phyloP scores from a whole-genome alignment of 2,113 vertebrate species.

The Crypturellus undulatus region DNA sequence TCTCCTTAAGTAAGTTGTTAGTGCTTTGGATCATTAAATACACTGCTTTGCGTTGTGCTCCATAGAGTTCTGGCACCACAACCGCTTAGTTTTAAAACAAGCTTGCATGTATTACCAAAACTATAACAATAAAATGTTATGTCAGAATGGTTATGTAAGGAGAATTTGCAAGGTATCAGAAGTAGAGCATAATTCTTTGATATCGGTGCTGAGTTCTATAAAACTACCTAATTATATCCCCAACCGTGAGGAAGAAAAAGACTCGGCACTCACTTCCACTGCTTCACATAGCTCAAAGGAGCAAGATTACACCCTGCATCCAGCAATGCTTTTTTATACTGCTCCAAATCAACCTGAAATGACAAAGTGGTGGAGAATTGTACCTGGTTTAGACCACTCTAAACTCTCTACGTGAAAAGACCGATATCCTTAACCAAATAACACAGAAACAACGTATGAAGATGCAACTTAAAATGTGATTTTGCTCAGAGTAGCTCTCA shows the following conservation, averaged over 20 bases:
- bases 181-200: neutral
- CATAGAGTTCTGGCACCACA: neutral
- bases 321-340: slow-evolving; percentile 91
- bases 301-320: slow-evolving; percentile 92
- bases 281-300: slow-evolving; percentile 95
- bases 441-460: neutral
- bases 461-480: neutral
- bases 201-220: neutral
- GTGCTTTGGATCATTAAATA: neutral
- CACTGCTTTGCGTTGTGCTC: neutral
- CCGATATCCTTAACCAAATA: neutral
- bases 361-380: slow-evolving; percentile 30
- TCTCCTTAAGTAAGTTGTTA: neutral
- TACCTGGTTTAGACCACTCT: neutral
- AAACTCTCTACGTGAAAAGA: neutral
- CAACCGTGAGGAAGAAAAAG: neutral
- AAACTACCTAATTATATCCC: neutral
- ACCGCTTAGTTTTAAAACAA: neutral
- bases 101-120: neutral
- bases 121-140: neutral
- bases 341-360: slow-evolving; percentile 92
- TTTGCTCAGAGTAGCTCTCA: neutral
- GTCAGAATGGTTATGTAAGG: neutral
- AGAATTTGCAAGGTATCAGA: neutral
- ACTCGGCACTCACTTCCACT: slow-evolving; percentile 95